Evolutionary conservation across 1,140 invertebrate species (phyloP), one percentile per base, ranked within the genome.

Genomic region (Sarcophaga bullata): DNA sequence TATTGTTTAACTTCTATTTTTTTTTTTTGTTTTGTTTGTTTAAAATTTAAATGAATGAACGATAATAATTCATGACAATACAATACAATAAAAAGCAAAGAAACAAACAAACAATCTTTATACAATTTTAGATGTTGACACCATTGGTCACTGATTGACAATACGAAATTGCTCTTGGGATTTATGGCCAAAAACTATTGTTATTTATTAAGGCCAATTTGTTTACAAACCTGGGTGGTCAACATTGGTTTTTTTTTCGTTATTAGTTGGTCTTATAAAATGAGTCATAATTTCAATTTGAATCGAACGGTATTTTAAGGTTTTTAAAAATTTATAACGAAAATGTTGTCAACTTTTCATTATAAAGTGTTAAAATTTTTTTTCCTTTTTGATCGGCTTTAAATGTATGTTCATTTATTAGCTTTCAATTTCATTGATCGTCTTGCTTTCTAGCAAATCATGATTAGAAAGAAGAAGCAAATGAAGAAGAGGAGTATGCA

Each of bases 371-470:
- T 58, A 58, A 58, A 58, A 58, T n/a, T 58, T 58, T 15, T 58
- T 3, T n/a, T 37, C 25, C 7, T 58, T 58, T n/a, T 58, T 58
- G 11, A n/a, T 58, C n/a, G 10, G 54, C 13, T 58, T 58, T 58
- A 52, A 9, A 52, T 52, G 8, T 52, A 1, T 52, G 13, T 52
- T 10, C 13, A 68, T 68, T 68, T 68, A 68, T 68, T 68, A 68
- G 62, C 62, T 68, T 68, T 68, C 62, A 68, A 68, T 68, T 68
- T 68, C 62, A 68, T 68, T 68, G n/a, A 17, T 68, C 62, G 19
- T 19, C 17, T 68, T 37, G 25, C 25, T 68, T 68, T 68, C 62
- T 68, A 68, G 62, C 62, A 25, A 68, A 68, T 68, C 62, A 68
- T 68, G 62, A 68, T 68, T 68, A 68, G 25, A 37, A 37, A 37